Evolutionary conservation across 1,140 invertebrate species (phyloP).

Genomic region (Arctopsyche grandis): DNA sequence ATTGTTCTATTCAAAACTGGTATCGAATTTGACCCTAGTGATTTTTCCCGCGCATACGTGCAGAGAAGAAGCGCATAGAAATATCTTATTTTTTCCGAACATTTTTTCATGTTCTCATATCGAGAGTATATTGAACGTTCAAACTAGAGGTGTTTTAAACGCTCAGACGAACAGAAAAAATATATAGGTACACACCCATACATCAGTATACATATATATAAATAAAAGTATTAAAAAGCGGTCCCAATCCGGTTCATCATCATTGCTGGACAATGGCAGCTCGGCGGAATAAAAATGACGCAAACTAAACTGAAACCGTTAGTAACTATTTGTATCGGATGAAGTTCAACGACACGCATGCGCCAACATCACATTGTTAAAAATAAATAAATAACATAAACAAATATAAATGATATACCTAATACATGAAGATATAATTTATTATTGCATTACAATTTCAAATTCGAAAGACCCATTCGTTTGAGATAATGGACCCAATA

Average conservation of each 20-base stretch:
- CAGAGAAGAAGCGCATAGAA: too few species aligned
- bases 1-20: too few species aligned
- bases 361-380: not conserved
- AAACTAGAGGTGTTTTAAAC: not conserved
- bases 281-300: slow-evolving; percentile 28
- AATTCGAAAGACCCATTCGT: too few species aligned
- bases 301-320: slow-evolving; percentile 27
- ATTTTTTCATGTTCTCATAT: not conserved
- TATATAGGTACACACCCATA: not conserved
- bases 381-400: not conserved
- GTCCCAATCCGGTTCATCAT: slow-evolving; percentile 24
- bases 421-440: too few species aligned
- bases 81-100: too few species aligned
- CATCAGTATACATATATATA: not conserved
- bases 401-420: too few species aligned
- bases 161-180: not conserved
- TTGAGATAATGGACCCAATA: too few species aligned
- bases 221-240: slow-evolving; percentile 27
- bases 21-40: too few species aligned
- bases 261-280: slow-evolving; percentile 3
- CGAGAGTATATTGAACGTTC: not conserved
- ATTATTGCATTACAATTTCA: too few species aligned
- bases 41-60: too few species aligned
- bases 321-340: slow-evolving; percentile 24
- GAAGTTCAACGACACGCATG: slow-evolving; percentile 10